These are phyloP conservation scores for Setophaga petechia DNA, from an alignment of 2,113 vertebrate species.

Conservation along the genomic window DNA sequence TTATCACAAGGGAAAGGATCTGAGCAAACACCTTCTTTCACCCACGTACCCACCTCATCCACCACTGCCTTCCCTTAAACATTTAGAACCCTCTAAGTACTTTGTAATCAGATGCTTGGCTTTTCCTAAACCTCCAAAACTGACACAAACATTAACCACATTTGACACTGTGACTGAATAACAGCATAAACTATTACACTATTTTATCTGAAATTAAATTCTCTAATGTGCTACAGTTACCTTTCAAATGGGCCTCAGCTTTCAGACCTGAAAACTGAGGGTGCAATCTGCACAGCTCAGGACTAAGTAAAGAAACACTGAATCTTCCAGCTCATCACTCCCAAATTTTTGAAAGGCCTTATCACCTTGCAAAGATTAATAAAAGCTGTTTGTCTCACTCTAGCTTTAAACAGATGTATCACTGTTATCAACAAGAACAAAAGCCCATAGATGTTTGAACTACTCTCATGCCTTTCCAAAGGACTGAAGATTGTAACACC, in stretches of 20 bases:
- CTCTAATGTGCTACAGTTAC: neutral
- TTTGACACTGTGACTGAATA: slow-evolving; percentile 58
- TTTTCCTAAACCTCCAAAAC: slow-evolving; percentile 59
- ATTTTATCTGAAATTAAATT: slow-evolving; percentile 37
- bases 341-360: neutral
- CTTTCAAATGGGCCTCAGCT: neutral
- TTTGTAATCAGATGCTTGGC: slow-evolving; percentile 67
- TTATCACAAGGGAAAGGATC: neutral
- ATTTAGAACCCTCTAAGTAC: slow-evolving; percentile 67
- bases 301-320: neutral
- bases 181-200: slow-evolving; percentile 50
- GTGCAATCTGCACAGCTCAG: neutral
- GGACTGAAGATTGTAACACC: neutral
- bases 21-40: neutral
- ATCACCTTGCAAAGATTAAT: neutral
- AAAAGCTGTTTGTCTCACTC: neutral
- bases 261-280: neutral
- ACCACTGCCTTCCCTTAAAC: neutral
- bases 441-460: neutral
- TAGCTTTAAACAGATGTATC: neutral
- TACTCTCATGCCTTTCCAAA: neutral
- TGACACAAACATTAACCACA: slow-evolving; percentile 75
- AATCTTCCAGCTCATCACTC: neutral
- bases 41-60: neutral
- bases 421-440: neutral